Evolutionary conservation across 92 coral and sea anemone genomes (phyloP).

Genomic region (Palythoa grandis): DNA sequence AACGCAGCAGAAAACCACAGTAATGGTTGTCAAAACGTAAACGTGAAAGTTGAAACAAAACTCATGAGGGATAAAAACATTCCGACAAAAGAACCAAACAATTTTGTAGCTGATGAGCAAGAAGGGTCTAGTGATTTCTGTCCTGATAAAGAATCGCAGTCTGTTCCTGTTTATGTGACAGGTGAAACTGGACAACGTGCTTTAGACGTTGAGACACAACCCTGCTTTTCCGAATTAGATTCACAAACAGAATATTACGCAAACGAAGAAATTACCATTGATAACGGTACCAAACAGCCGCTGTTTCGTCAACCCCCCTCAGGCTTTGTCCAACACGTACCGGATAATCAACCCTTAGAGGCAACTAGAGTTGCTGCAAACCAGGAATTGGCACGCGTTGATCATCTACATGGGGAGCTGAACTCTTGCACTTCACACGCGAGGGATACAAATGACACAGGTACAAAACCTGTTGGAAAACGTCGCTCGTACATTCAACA

Average conservation of each 20-base stretch:
- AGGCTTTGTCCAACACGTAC: not conserved
- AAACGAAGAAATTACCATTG: not conserved
- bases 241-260: not conserved
- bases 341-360: not conserved
- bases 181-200: not conserved
- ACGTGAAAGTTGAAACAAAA: not conserved
- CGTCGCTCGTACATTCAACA: constrained; percentile 22
- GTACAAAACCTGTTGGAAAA: not conserved
- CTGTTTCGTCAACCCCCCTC: not conserved
- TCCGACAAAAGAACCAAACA: not conserved
- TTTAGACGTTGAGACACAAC: not conserved
- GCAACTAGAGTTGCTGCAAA: not conserved
- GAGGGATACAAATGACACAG: not conserved
- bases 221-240: not conserved
- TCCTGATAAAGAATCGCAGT: not conserved
- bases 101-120: not conserved
- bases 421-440: not conserved
- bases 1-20: not conserved
- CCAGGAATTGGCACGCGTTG: not conserved
- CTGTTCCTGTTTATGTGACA: not conserved
- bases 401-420: not conserved
- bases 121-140: not conserved
- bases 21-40: not conserved
- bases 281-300: not conserved
- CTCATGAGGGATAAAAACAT: not conserved